These are phyloP conservation scores for Musca domestica DNA, from an alignment of 1,140 invertebrate species.

Conservation along the genomic window DNA sequence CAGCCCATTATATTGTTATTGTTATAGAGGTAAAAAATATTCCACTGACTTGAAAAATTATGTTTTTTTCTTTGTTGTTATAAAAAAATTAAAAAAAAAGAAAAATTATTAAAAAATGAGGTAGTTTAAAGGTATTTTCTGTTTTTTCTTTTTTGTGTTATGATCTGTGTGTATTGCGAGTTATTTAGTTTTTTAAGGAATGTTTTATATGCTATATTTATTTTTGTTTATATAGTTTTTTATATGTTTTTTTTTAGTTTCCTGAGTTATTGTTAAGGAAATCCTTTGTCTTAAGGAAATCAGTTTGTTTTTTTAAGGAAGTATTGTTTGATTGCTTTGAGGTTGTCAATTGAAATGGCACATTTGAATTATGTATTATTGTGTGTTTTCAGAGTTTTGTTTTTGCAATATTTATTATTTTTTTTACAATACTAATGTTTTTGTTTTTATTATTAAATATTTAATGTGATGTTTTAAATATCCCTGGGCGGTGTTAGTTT, in stretches of 20 bases:
- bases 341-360: constrained; percentile 8
- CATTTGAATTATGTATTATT: constrained; percentile 4
- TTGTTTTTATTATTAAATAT: too few relatives aligned
- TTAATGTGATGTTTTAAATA: not conserved
- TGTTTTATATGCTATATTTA: not conserved
- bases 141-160: too few relatives aligned
- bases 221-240: not conserved
- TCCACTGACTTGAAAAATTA: constrained; percentile 14
- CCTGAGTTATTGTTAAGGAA: not conserved
- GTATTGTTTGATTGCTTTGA: not conserved
- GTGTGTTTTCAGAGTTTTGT: not conserved
- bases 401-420: not conserved
- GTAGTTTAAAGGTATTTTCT: constrained; percentile 15
- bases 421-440: too few relatives aligned
- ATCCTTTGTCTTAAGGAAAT: not conserved
- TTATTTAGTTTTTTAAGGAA: constrained; percentile 7
- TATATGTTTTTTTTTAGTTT: not conserved
- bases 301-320: constrained; percentile 2
- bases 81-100: not conserved
- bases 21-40: constrained; percentile 11
- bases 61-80: not conserved
- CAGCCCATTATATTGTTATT: not conserved
- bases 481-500: too few relatives aligned
- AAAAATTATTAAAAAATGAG: constrained; percentile 1
- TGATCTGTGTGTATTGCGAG: too few relatives aligned